Percentiles rank a stretch among this genome's conserved stretches.
Conservation (phyloP, 2,113 vertebrate genomes). For the Campylomormyrus tamandua region DNA sequence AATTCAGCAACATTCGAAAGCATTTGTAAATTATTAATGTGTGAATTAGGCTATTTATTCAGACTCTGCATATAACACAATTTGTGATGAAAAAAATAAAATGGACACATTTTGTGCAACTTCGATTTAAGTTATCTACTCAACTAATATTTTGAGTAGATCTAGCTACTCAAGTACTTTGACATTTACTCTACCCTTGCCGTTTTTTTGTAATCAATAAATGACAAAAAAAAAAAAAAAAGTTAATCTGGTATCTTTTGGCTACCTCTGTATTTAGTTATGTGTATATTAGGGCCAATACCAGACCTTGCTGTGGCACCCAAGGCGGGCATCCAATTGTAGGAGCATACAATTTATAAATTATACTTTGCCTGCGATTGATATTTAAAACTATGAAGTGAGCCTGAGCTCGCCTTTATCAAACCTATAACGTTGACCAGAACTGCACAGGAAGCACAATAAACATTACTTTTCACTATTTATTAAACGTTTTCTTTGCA, state of each 20-base stretch:
- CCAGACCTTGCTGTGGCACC: too few species aligned
- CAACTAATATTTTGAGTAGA: neutral
- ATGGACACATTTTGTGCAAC: neutral
- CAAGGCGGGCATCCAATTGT: too few species aligned
- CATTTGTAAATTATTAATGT: neutral
- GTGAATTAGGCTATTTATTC: neutral
- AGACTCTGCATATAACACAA: neutral
- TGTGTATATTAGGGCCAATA: neutral
- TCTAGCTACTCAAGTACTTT: neutral
- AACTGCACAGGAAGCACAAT: neutral
- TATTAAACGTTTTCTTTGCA: neutral
- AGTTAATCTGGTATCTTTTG: neutral
- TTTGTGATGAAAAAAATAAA: neutral
- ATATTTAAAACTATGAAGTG: neutral
- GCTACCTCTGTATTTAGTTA: neutral
- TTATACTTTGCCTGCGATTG: neutral
- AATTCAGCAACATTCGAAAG: neutral
- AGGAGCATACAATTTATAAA: neutral
- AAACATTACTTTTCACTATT: neutral
- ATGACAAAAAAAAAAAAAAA: neutral
- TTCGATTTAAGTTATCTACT: neutral
- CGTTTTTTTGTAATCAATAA: neutral
- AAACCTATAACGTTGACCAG: neutral
- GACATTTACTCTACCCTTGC: neutral
- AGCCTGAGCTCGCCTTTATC: neutral